Conservation (phyloP, 2,113 vertebrate species). For the Rhodinocichla rosea region DNA sequence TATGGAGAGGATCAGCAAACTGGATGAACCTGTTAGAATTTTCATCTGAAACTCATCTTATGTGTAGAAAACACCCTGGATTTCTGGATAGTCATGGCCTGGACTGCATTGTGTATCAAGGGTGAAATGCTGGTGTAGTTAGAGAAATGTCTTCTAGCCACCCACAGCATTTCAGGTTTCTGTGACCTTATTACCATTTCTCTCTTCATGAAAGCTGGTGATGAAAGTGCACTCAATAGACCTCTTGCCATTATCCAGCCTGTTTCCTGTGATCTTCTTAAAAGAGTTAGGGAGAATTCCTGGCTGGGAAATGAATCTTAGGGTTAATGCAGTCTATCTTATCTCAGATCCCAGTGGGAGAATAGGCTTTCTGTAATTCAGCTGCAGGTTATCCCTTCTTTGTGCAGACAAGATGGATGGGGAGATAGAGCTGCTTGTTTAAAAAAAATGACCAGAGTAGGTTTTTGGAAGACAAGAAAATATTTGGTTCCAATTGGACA, state of each 20-base stretch:
- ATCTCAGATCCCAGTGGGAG: constrained; percentile 63
- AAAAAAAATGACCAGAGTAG: background rate
- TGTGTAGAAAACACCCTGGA: background rate
- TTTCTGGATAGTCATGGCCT: background rate
- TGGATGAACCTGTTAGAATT: background rate
- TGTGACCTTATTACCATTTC: constrained; percentile 45
- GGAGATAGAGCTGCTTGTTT: background rate
- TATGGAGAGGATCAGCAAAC: background rate
- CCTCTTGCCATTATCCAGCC: constrained; percentile 52
- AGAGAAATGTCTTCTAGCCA: constrained; percentile 10
- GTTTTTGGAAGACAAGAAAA: constrained; percentile 9
- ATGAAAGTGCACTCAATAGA: constrained; percentile 65
- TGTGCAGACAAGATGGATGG: constrained; percentile 51
- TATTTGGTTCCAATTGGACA: background rate
- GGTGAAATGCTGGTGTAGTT: background rate
- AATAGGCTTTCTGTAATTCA: constrained; percentile 69
- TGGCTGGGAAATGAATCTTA: constrained; percentile 70
- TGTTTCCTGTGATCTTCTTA: constrained; percentile 66
- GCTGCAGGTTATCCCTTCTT: constrained; percentile 50
- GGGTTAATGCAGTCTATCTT: constrained; percentile 70
- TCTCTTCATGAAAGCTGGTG: constrained; percentile 51
- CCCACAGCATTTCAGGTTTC: constrained; percentile 22
- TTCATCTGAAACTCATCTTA: background rate
- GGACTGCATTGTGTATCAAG: background rate
- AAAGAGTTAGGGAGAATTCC: constrained; percentile 57